A percentile compares a stretch with the other conserved stretches of the same genome.
Evolutionary conservation across 2,113 vertebrate species (phyloP).

Genomic region (Tachuris rubrigastra): DNA sequence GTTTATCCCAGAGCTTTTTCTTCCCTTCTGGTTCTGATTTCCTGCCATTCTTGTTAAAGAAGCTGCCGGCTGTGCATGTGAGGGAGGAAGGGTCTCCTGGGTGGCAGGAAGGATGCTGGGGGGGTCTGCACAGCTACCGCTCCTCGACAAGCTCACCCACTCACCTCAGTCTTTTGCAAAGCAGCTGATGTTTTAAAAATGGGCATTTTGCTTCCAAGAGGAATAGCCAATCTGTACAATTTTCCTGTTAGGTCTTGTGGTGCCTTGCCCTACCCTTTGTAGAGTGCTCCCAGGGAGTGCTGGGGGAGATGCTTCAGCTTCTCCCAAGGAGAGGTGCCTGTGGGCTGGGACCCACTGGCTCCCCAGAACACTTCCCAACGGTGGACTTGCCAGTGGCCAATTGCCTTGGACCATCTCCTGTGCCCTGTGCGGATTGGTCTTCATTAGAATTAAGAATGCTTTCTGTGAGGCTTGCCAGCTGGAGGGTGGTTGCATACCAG

Average conservation of each 20-base stretch:
- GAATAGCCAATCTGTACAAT: background rate
- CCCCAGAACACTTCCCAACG: background rate
- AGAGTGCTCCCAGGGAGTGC: rapidly evolving
- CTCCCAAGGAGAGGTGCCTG: background rate
- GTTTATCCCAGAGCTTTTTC: background rate
- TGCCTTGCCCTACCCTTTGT: background rate
- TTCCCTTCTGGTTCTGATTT: conserved; percentile 15
- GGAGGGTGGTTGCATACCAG: background rate
- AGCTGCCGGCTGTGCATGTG: background rate
- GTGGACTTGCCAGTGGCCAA: background rate
- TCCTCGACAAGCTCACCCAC: background rate
- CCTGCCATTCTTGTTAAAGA: conserved; percentile 21
- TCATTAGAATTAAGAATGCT: background rate
- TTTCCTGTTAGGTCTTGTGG: background rate
- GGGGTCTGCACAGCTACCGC: background rate
- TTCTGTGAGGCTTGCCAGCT: background rate
- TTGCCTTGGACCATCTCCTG: rapidly evolving
- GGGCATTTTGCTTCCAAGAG: background rate
- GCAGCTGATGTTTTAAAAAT: background rate
- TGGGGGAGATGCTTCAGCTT: background rate
- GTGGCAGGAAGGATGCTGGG: conserved; percentile 19
- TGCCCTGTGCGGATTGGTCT: background rate
- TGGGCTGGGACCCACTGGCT: background rate
- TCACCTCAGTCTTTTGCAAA: background rate
- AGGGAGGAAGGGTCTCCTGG: conserved; percentile 1